A percentile compares a stretch with the other conserved stretches of the same genome.
Evolutionary conservation across 2,888 invertebrate species (phyloP).

Genomic region (Andrena flavipes): DNA sequence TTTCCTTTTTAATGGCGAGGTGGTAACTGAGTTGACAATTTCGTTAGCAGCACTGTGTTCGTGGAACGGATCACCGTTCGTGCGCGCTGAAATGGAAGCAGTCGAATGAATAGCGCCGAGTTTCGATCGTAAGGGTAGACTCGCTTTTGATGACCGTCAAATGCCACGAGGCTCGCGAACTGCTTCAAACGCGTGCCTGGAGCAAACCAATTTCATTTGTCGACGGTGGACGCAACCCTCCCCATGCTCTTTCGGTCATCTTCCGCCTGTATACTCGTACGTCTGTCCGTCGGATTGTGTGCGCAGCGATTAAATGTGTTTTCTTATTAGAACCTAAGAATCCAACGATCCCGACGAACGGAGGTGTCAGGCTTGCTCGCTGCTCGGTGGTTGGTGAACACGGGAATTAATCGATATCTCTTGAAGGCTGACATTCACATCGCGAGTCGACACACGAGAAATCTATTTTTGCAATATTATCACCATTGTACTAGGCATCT

Average conservation of each 20-base stretch:
- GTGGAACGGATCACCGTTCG: constrained; percentile 5
- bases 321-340: constrained; percentile 24
- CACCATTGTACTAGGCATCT: constrained; percentile 68
- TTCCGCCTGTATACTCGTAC: constrained; percentile 24
- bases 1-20: constrained; percentile 22
- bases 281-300: constrained; percentile 27
- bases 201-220: constrained; percentile 31
- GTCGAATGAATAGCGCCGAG: constrained; percentile 18
- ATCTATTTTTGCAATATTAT: constrained; percentile 73
- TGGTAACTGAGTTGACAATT: constrained; percentile 13
- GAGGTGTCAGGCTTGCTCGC: background rate
- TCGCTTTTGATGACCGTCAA: constrained; percentile 2
- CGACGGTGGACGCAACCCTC: constrained; percentile 18
- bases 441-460: constrained; percentile 65
- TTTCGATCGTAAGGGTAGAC: constrained; percentile 12
- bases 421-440: constrained; percentile 48
- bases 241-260: constrained; percentile 33
- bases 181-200: background rate
- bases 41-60: constrained; percentile 7
- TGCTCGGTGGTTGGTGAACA: constrained; percentile 47
- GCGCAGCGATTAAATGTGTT: constrained; percentile 34
- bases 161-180: background rate
- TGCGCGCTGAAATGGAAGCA: constrained; percentile 2
- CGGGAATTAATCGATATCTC: background rate
- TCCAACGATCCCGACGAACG: constrained; percentile 17